Evolutionary conservation across 2,797 vertebrate species (phyloP).

Genomic region (Hipposideros larvatus): DNA sequence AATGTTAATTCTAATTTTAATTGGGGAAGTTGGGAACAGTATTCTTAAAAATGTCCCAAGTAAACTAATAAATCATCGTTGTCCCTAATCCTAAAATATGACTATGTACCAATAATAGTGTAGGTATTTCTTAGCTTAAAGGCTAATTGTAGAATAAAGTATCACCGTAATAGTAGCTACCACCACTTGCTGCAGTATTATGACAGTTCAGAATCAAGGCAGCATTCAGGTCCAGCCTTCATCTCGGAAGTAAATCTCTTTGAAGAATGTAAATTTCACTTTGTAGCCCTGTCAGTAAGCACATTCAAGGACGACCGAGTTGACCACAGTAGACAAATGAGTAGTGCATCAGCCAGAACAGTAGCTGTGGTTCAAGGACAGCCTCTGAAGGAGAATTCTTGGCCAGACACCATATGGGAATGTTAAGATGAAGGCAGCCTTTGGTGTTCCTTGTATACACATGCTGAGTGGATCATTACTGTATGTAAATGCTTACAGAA

Average conservation of each 20-base stretch:
- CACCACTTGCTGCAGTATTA: neutral
- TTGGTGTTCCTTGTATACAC: neutral
- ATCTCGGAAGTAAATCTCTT: neutral
- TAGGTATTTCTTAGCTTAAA: neutral
- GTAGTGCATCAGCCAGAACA: neutral
- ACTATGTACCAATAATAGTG: neutral
- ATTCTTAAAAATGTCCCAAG: neutral
- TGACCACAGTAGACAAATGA: neutral
- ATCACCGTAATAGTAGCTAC: neutral
- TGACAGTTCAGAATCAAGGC: neutral
- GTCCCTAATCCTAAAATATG: conserved; percentile 45
- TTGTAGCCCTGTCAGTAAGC: neutral
- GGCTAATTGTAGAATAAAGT: neutral
- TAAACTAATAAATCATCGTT: neutral
- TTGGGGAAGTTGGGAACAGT: neutral
- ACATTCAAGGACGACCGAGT: neutral
- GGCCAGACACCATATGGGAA: neutral
- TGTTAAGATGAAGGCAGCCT: neutral
- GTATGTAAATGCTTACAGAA: neutral
- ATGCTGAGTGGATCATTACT: neutral
- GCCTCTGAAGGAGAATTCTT: neutral
- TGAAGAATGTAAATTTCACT: neutral
- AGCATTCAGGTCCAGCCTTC: neutral
- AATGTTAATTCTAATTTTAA: neutral
- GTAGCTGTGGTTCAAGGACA: neutral